These are phyloP conservation scores for Taxidea taxus DNA, from an alignment of 2,113 vertebrate genomes.

Conservation along the genomic window DNA sequence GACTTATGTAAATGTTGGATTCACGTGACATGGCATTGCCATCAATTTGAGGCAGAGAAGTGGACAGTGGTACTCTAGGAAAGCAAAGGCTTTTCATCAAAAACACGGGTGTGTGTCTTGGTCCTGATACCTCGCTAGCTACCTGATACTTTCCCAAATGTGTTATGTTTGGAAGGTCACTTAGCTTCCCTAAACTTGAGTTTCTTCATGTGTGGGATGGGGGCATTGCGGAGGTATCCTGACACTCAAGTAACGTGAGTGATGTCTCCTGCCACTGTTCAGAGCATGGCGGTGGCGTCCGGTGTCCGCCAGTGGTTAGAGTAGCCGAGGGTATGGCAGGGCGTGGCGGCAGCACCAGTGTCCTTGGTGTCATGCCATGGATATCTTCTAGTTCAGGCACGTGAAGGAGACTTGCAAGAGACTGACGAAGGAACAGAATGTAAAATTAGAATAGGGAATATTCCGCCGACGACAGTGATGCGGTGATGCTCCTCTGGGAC, in stretches of 20 bases:
- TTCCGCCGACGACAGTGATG: not conserved
- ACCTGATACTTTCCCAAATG: too few relatives aligned
- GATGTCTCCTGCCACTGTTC: not conserved
- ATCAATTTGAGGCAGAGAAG: too few relatives aligned
- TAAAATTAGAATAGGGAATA: not conserved
- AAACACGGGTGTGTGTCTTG: not conserved
- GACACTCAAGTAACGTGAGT: not conserved
- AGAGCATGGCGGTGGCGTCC: not conserved
- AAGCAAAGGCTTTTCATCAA: not conserved
- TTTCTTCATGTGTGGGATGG: not conserved
- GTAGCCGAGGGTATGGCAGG: too few relatives aligned
- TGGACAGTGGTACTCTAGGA: accelerated
- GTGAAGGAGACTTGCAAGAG: not conserved
- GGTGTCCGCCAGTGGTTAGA: accelerated
- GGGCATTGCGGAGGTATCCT: too few relatives aligned
- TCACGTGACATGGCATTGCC: accelerated
- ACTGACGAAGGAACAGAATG: too few relatives aligned
- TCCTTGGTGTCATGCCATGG: not conserved
- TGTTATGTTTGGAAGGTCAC: not conserved
- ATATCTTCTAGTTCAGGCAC: not conserved
- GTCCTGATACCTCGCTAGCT: too few relatives aligned
- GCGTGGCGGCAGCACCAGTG: too few relatives aligned
- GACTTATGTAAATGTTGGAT: not conserved
- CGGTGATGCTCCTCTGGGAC: not conserved
- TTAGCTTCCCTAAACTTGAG: not conserved